These are phyloP conservation scores for Silurus asotus DNA, from an alignment of 2,113 vertebrate species.

Conservation along the genomic window DNA sequence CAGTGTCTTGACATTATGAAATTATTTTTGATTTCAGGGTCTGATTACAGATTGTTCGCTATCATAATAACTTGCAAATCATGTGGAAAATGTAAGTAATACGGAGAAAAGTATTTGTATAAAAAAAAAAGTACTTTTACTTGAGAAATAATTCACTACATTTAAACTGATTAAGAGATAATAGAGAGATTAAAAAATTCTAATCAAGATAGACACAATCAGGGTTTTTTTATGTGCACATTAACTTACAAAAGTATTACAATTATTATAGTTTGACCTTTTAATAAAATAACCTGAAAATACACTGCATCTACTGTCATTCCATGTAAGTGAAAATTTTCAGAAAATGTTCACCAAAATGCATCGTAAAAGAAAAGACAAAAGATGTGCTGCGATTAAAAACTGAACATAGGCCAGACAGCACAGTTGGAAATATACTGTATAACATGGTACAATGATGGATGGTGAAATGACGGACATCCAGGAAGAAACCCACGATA, in stretches of 20 bases:
- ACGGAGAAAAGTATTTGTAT: background rate
- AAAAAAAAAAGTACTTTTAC: background rate
- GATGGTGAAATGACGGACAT: background rate
- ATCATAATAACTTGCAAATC: background rate
- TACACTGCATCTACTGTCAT: background rate
- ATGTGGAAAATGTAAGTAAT: background rate
- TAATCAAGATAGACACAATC: background rate
- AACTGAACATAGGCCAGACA: background rate
- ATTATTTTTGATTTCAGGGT: background rate
- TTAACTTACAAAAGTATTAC: constrained; percentile 3
- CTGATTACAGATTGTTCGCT: background rate
- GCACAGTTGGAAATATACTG: background rate
- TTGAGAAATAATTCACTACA: background rate
- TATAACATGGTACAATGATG: background rate
- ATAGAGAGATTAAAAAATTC: background rate
- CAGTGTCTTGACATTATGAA: background rate
- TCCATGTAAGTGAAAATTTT: background rate
- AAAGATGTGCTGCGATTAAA: background rate
- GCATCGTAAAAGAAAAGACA: background rate
- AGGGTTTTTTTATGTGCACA: constrained; percentile 4
- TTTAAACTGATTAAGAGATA: background rate
- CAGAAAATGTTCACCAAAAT: background rate
- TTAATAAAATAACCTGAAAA: background rate
- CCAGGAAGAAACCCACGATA: background rate
- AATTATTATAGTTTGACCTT: background rate